Percentiles rank a stretch among this genome's conserved stretches.
Conservation (phyloP, 2,113 vertebrate species). For the Larimichthys polyactis region DNA sequence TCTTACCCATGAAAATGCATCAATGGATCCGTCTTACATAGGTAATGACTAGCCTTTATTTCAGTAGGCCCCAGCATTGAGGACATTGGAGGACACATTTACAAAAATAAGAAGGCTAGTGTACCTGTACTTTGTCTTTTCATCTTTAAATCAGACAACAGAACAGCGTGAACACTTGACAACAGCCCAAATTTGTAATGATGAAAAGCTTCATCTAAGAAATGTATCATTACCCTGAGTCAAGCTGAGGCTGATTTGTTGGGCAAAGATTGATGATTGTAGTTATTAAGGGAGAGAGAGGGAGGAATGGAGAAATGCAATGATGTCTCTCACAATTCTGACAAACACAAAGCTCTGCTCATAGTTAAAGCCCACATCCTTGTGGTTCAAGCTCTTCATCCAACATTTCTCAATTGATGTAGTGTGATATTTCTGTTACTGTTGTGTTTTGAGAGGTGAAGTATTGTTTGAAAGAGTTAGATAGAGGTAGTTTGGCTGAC, state of each 20-base stretch:
- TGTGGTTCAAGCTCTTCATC: background rate
- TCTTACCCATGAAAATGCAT: no score
- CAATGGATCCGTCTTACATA: no score
- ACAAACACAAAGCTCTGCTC: no score
- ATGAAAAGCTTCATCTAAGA: slow-evolving; percentile 5
- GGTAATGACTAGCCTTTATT: no score
- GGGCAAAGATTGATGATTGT: slow-evolving; percentile 5
- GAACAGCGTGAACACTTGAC: no score
- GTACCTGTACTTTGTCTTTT: no score
- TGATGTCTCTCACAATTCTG: background rate
- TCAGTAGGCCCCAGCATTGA: no score
- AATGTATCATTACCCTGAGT: background rate
- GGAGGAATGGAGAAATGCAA: background rate
- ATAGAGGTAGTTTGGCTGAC: background rate
- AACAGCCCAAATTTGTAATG: background rate
- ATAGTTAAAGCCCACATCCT: background rate
- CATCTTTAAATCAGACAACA: no score
- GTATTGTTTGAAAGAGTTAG: no score
- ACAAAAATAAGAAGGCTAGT: no score
- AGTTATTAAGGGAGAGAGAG: background rate
- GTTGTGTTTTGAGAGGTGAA: background rate
- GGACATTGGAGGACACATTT: no score
- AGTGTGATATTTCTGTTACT: background rate
- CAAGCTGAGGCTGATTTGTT: background rate
- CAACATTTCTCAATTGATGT: background rate